Evolutionary conservation across 2,113 vertebrate genomes (phyloP).

Genomic region (Dendropsophus ebraccatus): DNA sequence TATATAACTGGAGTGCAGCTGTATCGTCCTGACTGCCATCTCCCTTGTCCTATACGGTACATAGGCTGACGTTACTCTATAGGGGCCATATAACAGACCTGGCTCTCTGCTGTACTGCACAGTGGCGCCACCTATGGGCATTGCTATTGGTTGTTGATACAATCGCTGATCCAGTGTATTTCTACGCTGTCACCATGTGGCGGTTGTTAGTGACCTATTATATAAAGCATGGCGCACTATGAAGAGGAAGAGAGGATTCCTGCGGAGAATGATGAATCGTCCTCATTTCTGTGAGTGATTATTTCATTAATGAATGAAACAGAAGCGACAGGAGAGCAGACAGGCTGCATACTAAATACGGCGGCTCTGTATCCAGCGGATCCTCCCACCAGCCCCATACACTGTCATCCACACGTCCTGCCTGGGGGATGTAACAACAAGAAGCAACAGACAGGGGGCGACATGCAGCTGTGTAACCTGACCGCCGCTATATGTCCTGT

Average conservation of each 20-base stretch:
- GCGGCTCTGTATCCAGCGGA: neutral
- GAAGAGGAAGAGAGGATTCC: too few species aligned
- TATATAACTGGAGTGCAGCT: too few species aligned
- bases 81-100: too few species aligned
- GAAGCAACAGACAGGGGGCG: neutral
- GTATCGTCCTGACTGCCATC: too few species aligned
- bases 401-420: neutral
- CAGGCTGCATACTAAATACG: constrained; percentile 22
- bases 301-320: constrained; percentile 46
- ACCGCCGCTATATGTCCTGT: too few species aligned
- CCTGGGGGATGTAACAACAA: neutral
- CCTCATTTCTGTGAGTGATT: constrained; percentile 14
- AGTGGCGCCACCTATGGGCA: too few species aligned
- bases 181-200: neutral
- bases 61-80: too few species aligned
- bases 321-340: neutral
- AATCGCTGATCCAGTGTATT: too few species aligned
- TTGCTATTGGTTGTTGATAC: neutral
- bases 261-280: constrained; percentile 21
- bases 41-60: too few species aligned
- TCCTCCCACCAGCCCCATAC: neutral
- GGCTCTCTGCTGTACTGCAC: too few species aligned
- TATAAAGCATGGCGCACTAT: neutral
- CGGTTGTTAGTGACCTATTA: neutral
- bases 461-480: too few species aligned